Base-by-base conservation (phyloP, 53 echinoderm and acorn worm species). In the Mesocentrotus franciscanus region DNA sequence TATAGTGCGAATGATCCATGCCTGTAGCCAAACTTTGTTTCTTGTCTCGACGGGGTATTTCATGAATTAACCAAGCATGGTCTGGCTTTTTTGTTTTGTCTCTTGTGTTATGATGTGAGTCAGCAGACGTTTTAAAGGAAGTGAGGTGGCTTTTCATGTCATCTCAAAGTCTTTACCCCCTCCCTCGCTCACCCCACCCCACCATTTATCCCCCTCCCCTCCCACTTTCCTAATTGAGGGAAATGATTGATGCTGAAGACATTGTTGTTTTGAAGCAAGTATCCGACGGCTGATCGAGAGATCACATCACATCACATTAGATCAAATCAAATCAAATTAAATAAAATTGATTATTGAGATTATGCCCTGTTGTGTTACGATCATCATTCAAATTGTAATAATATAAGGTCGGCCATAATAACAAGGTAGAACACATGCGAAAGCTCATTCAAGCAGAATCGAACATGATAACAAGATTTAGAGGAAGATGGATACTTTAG, bases 61-160 rank as follows among this genome's bases (percentile, higher is more conserved):
- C 81, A 81, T 39, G 81, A 81, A 81, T 81, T 81, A 64, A 20
- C 81, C 81, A 20, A 20, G 42, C 81, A 81, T 8, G 6, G 20
- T 39, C 81, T 81, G 36, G 14, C 24, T 33, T 78, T 76, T 76
- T 32, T 76, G 16, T 36, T 10, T 81, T 39, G 81, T 42, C 36
- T 81, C 42, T 39, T 36, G 36, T 81, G 81, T 39, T 42, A 81
- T 81, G 36, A 39, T 81, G 81, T 81, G 42, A 81, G 81, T 81
- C 81, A 81, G 16, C 20, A 81, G 81, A 81, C 81, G 10, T 81
- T 12, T 36, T 81, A 4, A 27, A 17, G 81, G 81, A 81, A 81
- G 81, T 81, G 81, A 81, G 81, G 81, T 81, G 81, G 36, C 42
- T 81, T 64, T 64, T 15, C 39, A 42, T 20, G 36, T 81, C 81